Conservation (phyloP, 2,888 invertebrate genomes). For the Spodoptera littoralis region DNA sequence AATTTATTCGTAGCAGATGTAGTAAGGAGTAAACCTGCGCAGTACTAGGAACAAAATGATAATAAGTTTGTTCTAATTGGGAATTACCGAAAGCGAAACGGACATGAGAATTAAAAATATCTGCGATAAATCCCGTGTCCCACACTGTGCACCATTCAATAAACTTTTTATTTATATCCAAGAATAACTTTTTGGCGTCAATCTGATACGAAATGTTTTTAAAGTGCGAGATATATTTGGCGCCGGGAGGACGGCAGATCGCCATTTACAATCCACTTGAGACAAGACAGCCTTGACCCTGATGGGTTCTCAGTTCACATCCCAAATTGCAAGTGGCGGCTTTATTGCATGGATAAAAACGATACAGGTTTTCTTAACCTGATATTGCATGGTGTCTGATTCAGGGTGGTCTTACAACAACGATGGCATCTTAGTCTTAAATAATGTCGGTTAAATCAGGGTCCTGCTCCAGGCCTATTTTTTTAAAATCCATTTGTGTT, state of each 20-base stretch:
- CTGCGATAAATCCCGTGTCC: too few species aligned
- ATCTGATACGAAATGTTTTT: slow-evolving; percentile 8
- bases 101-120: neutral
- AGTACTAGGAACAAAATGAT: too few species aligned
- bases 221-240: slow-evolving; percentile 8
- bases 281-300: slow-evolving; percentile 35
- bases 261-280: slow-evolving; percentile 29
- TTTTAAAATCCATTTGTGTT: too few species aligned
- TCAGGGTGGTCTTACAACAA: too few species aligned
- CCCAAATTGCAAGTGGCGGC: slow-evolving; percentile 17
- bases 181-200: neutral
- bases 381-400: too few species aligned
- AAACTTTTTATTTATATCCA: neutral
- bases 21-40: too few species aligned
- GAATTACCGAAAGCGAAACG: neutral
- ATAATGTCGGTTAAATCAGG: too few species aligned
- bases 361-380: slow-evolving; percentile 1
- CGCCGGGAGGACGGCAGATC: slow-evolving; percentile 21
- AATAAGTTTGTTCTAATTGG: too few species aligned
- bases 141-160: too few species aligned
- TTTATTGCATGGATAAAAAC: slow-evolving; percentile 2
- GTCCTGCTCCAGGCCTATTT: too few species aligned
- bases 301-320: slow-evolving; percentile 31
- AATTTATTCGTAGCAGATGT: slow-evolving; percentile 2
- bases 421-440: neutral